Conservation (phyloP, 2,888 invertebrate species). For the Tipula helvola region DNA sequence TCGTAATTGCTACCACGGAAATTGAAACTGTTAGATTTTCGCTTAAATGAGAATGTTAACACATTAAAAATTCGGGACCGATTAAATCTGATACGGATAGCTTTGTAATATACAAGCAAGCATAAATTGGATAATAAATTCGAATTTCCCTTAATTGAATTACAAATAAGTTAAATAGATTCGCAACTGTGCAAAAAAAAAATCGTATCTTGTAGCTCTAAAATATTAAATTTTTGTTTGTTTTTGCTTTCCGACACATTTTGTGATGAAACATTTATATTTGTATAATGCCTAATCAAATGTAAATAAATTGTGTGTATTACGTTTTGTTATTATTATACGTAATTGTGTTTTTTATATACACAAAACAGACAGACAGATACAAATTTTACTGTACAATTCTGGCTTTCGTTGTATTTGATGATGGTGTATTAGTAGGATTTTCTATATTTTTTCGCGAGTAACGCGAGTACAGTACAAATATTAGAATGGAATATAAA, state of each 20-base stretch:
- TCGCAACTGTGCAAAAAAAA: not conserved
- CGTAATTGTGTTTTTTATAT: not conserved
- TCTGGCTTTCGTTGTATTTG: not conserved
- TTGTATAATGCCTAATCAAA: not conserved
- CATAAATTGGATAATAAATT: no score
- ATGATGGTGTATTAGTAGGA: not conserved
- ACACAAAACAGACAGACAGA: not conserved
- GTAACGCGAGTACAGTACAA: not conserved
- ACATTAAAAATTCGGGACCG: no score
- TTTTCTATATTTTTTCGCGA: not conserved
- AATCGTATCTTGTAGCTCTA: not conserved
- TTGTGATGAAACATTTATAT: not conserved
- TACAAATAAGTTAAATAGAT: not conserved
- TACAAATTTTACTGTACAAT: not conserved
- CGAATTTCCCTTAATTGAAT: not conserved
- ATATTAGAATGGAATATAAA: not conserved
- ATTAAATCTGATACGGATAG: no score
- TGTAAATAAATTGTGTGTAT: not conserved
- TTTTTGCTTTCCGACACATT: not conserved
- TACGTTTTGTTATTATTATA: not conserved
- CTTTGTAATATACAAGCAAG: no score
- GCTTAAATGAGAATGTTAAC: no score
- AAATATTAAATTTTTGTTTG: not conserved
- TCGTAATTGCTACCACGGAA: no score
- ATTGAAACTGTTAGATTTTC: no score